These are phyloP conservation scores for Muscicapa striata DNA, from an alignment of 2,797 vertebrate genomes.

Conservation along the genomic window DNA sequence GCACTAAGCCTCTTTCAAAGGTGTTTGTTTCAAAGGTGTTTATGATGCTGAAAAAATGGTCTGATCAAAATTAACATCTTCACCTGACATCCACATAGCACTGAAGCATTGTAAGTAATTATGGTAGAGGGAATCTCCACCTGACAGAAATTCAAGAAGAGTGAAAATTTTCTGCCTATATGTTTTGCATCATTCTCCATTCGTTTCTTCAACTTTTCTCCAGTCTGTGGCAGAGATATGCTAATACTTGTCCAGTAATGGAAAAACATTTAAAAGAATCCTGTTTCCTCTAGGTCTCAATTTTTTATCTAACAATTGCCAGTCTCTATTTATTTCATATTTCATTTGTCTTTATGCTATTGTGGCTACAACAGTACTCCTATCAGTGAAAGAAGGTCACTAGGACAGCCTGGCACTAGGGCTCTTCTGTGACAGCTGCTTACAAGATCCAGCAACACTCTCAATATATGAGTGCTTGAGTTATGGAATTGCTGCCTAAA, in stretches of 20 bases:
- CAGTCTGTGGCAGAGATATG: neutral
- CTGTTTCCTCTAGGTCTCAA: neutral
- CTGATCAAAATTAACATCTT: neutral
- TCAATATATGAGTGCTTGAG: neutral
- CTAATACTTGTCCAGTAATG: neutral
- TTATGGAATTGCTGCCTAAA: neutral
- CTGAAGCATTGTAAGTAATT: neutral
- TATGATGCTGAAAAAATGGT: neutral
- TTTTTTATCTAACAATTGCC: neutral
- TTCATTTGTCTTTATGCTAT: neutral
- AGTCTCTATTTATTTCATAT: neutral
- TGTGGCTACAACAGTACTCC: neutral
- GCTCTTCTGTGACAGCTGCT: neutral
- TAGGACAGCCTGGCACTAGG: neutral
- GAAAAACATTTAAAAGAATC: neutral
- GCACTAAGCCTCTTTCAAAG: neutral
- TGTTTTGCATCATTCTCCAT: neutral
- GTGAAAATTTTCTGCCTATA: neutral
- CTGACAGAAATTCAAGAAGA: neutral
- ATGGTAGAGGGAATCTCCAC: neutral
- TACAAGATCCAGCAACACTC: neutral
- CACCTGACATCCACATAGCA: neutral
- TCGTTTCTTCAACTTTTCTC: neutral
- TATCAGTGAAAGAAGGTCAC: neutral
- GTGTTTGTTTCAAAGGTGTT: neutral